These are phyloP conservation scores for Solenodon paradoxus DNA, from an alignment of 2,113 vertebrate genomes.

Conservation along the genomic window DNA sequence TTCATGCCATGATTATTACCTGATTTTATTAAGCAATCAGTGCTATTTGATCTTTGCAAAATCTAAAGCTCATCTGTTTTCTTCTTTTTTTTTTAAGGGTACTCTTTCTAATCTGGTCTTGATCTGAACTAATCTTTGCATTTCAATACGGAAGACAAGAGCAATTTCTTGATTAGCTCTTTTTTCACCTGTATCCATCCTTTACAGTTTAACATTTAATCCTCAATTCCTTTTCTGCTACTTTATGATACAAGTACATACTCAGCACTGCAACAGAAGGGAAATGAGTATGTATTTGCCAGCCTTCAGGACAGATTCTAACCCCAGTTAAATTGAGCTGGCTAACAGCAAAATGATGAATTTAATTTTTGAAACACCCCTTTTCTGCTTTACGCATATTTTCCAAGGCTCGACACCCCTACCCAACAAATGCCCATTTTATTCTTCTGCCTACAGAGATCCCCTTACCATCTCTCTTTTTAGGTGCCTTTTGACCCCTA, in stretches of 20 bases:
- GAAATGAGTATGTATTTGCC: neutral
- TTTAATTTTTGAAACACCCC: neutral
- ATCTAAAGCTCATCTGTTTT: neutral
- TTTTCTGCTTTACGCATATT: neutral
- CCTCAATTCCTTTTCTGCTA: neutral
- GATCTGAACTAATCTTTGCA: constrained; percentile 47
- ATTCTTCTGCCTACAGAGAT: neutral
- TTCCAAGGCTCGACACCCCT: neutral
- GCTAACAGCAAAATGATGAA: neutral
- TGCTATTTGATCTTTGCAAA: constrained; percentile 51
- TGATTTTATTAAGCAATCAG: constrained; percentile 48
- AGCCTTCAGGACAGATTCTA: neutral
- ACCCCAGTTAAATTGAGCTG: neutral
- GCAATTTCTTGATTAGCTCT: constrained; percentile 44
- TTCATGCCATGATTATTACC: neutral
- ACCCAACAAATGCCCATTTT: too few species aligned
- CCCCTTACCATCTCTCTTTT: neutral
- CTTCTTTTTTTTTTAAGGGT: neutral
- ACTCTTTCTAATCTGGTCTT: constrained; percentile 18
- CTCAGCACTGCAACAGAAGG: neutral
- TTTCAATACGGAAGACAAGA: constrained; percentile 36
- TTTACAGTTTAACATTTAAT: constrained; percentile 10
- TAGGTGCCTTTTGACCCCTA: accelerated
- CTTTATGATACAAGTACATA: neutral
- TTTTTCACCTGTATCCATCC: neutral